A percentile compares a stretch with the other conserved stretches of the same genome.
These are phyloP conservation scores for Chlorops oryzae DNA, from an alignment of 1,140 invertebrate species.

Conservation along the genomic window DNA sequence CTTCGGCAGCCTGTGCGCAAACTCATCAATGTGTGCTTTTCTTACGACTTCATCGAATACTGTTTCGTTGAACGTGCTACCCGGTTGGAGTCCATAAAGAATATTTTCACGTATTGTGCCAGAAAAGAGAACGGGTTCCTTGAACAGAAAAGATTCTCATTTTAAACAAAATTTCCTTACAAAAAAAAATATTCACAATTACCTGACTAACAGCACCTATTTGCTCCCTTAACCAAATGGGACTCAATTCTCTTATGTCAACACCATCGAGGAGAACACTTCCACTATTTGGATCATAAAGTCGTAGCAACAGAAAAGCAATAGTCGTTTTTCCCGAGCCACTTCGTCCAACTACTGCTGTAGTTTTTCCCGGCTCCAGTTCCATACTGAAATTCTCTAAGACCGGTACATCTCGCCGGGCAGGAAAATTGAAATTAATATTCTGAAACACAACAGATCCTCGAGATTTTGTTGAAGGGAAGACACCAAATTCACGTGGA, in stretches of 20 bases:
- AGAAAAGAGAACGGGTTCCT: slow-evolving; percentile 76
- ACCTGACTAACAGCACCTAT: slow-evolving; percentile 72
- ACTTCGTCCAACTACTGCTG: slow-evolving; percentile 73
- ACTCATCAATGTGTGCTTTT: slow-evolving; percentile 77
- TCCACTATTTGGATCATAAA: slow-evolving; percentile 75
- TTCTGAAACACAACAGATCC: slow-evolving; percentile 63
- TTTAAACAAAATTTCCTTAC: slow-evolving; percentile 5
- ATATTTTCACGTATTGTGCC: slow-evolving; percentile 80
- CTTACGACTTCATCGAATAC: slow-evolving; percentile 57
- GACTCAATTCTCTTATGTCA: slow-evolving; percentile 60
- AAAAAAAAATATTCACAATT: slow-evolving; percentile 22
- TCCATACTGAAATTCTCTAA: slow-evolving; percentile 64
- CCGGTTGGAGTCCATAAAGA: slow-evolving; percentile 64
- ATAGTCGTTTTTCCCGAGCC: slow-evolving; percentile 84
- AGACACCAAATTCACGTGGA: slow-evolving; percentile 55
- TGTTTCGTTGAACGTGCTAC: slow-evolving; percentile 48
- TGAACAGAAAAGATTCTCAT: slow-evolving; percentile 6
- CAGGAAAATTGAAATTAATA: slow-evolving; percentile 69
- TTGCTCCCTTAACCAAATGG: slow-evolving; percentile 63
- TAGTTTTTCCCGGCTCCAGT: slow-evolving; percentile 63
- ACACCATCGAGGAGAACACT: slow-evolving; percentile 59
- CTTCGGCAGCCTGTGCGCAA: slow-evolving; percentile 64
- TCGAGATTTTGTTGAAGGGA: slow-evolving; percentile 34
- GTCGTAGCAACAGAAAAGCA: slow-evolving; percentile 65
- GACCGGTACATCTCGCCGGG: slow-evolving; percentile 58